Evolutionary conservation across 2,113 vertebrate genomes (phyloP), one percentile per base, ranked within the genome.

Genomic region (Emydocephalus ijimae): DNA sequence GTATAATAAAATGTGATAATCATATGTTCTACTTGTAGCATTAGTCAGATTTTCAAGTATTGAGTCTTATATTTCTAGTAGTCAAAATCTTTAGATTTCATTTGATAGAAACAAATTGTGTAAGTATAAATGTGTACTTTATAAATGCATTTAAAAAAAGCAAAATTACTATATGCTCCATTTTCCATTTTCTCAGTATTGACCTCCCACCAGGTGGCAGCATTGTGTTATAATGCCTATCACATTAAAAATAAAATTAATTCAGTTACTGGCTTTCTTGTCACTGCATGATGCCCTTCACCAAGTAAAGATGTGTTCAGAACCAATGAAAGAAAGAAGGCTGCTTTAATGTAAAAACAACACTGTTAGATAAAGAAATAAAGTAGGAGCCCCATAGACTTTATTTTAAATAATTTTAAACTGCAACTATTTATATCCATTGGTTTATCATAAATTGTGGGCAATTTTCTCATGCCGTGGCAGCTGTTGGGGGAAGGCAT

Each of bases 141-240:
- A 54, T 92, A 0, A 57, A 94, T 86, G 12, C 1, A 56, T 12
- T 34, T 89, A 57, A 24, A 89, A 87, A 87, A 81, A 10, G 54
- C 4, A 18, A 5, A 90, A 92, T 55, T 34, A n/a, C 64, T 69
- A 21, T n/a, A 87, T 14, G 34, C 12, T 39, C 12, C 12, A 91
- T 26, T 4, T 39, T 54, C 23, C 8, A 91, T 29, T 45, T 26
- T 18, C 81, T 20, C 4, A 43, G 24, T 7, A 50, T 23, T 57
- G 26, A 56, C 64, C 93, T 56, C 88, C 91, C 97, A 97, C 96
- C 94, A 97, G 97, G 89, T 97, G 97, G 96, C 97, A 96, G 94
- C 95, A 93, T 97, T 96, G 94, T 89, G 87, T 91, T 92, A 93
- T 94, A 93, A 86, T 92, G 7, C 34, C 21, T 54, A 20, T 5